Percentiles rank a stretch among this genome's conserved stretches.
Conservation (phyloP, 2,113 vertebrate genomes). For the Phyllostomus hastatus region DNA sequence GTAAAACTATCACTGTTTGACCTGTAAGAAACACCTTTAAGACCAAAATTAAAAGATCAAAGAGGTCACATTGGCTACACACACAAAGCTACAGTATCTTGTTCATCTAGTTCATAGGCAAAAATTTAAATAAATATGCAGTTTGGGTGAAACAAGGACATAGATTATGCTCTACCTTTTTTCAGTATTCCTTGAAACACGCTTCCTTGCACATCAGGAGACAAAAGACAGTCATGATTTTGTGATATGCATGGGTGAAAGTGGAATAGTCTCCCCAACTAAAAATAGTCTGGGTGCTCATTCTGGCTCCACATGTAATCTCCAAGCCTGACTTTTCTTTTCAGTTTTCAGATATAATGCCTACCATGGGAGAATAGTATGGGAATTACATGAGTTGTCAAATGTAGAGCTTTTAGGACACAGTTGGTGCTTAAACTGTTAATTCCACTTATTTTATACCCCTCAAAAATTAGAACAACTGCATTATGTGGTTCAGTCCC, state of each 20-base stretch:
- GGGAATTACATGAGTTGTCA: not conserved
- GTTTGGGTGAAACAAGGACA: not conserved
- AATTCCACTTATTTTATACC: not conserved
- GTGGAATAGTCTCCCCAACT: not conserved
- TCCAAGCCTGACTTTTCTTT: not conserved
- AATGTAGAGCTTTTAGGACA: not conserved
- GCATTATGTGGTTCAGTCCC: not conserved
- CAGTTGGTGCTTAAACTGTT: not conserved
- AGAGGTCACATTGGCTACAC: not conserved
- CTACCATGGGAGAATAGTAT: not conserved
- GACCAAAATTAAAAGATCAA: not conserved
- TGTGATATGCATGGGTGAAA: not conserved
- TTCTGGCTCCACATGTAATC: not conserved
- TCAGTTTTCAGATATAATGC: not conserved
- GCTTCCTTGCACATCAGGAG: not conserved
- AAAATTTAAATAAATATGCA: not conserved
- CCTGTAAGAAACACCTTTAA: not conserved
- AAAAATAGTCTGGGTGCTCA: not conserved
- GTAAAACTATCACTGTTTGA: not conserved
- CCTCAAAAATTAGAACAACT: not conserved
- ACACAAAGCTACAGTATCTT: not conserved
- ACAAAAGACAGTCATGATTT: not conserved
- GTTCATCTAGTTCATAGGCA: not conserved
- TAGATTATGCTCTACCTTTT: not conserved
- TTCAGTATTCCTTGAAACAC: not conserved